phyloP scores from a whole-genome alignment of 1,140 invertebrate genomes.

The Pseudobourletiella spinata region DNA sequence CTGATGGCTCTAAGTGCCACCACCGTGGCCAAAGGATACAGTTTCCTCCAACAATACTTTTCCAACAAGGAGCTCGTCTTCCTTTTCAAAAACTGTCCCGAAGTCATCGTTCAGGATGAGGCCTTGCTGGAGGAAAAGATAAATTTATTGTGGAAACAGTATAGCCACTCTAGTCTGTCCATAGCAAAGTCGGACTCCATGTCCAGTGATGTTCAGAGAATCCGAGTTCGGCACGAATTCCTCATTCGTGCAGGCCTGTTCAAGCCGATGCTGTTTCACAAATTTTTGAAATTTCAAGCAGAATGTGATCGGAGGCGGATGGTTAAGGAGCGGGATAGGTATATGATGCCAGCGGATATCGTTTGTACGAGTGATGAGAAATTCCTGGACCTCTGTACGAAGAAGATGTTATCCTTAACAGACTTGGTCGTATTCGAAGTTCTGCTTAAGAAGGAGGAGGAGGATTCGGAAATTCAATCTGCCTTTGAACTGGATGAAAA shows the following conservation, averaged over 20 bases:
- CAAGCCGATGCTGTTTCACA: slow-evolving; percentile 15
- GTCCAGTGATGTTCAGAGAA: slow-evolving; percentile 1
- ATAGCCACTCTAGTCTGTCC: slow-evolving; percentile 12
- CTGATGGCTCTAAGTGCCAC: not conserved
- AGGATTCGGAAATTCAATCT: no score
- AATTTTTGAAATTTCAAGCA: slow-evolving; percentile 16
- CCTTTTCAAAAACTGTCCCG: slow-evolving; percentile 10
- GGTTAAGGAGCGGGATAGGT: slow-evolving; percentile 14
- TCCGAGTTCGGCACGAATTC: slow-evolving; percentile 27
- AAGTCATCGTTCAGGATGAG: slow-evolving; percentile 9
- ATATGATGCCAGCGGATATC: slow-evolving; percentile 25
- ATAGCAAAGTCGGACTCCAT: slow-evolving; percentile 17
- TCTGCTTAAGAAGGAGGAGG: no score
- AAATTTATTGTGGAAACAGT: slow-evolving; percentile 20
- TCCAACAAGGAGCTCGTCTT: slow-evolving; percentile 12
- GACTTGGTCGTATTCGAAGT: slow-evolving; percentile 33
- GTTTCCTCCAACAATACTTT: slow-evolving; percentile 19
- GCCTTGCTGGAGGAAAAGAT: slow-evolving; percentile 18
- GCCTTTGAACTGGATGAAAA: no score
- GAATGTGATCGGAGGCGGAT: slow-evolving; percentile 10
- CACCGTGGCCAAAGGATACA: not conserved
- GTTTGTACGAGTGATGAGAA: slow-evolving; percentile 22
- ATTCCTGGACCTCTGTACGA: slow-evolving; percentile 29
- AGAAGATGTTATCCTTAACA: slow-evolving; percentile 10
- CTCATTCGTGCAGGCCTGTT: slow-evolving; percentile 30